Percentiles rank a stretch among this genome's conserved stretches.
Conservation (phyloP, 2,113 vertebrate genomes). For the Cyprinodon brontotheroides region DNA sequence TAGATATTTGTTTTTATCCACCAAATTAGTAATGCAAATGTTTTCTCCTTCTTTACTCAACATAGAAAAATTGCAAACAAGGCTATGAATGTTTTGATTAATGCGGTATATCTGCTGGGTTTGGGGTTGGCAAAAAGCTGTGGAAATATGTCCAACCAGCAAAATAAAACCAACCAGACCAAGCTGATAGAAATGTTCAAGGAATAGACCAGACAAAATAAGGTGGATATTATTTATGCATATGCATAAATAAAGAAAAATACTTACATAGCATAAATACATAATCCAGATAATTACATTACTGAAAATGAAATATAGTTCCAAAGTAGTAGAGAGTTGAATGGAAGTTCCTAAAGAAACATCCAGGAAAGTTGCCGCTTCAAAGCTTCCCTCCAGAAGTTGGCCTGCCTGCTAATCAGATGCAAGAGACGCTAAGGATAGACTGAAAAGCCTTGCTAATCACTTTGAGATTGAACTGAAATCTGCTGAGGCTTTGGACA, state of each 20-base stretch:
- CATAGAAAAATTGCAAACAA: constrained; percentile 34
- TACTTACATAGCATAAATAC: constrained; percentile 68
- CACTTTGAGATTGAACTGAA: constrained; percentile 81
- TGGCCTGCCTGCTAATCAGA: constrained; percentile 79
- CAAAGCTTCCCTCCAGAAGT: constrained; percentile 51
- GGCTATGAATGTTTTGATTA: constrained; percentile 31
- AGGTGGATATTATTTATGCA: neutral
- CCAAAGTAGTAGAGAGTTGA: constrained; percentile 15
- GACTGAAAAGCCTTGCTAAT: constrained; percentile 87
- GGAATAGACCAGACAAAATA: neutral
- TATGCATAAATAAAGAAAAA: neutral
- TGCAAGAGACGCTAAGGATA: constrained; percentile 85
- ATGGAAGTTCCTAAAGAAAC: constrained; percentile 28
- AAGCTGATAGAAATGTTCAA: neutral
- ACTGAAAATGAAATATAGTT: constrained; percentile 4
- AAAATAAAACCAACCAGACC: constrained; percentile 21
- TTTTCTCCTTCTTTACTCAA: constrained; percentile 22
- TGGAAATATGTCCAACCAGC: constrained; percentile 19
- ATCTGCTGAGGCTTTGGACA: constrained; percentile 80
- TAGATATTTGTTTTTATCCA: neutral
- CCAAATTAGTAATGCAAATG: constrained; percentile 23
- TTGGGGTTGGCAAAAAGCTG: constrained; percentile 7
- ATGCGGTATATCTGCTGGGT: constrained; percentile 32
- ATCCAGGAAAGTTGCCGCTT: constrained; percentile 24
- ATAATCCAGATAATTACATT: constrained; percentile 18